Conservation (phyloP, 1,140 invertebrate species). For the Diorhabda carinulata region DNA sequence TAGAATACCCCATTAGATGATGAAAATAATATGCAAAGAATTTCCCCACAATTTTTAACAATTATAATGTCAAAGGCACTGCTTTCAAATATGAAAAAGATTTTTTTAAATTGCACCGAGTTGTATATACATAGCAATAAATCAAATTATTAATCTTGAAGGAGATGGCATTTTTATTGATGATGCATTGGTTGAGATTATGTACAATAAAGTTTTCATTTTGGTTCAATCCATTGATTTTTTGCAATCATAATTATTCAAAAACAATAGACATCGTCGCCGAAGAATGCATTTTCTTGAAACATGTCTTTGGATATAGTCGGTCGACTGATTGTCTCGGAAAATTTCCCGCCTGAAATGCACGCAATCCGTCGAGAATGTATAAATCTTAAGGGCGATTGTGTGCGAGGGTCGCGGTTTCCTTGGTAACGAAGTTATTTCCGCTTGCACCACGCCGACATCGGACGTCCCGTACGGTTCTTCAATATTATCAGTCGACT, state of each 20-base stretch:
- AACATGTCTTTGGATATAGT: conserved; percentile 12
- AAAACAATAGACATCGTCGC: background rate
- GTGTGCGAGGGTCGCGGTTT: conserved; percentile 18
- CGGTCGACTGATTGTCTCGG: conserved; percentile 16
- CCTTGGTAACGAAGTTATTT: conserved; percentile 19
- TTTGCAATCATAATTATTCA: background rate
- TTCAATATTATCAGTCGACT: background rate
- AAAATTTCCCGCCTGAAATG: conserved; percentile 11
- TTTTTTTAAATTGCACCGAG: too few species aligned
- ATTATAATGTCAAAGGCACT: too few species aligned
- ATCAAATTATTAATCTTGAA: too few species aligned
- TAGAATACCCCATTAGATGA: too few species aligned
- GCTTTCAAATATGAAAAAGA: too few species aligned
- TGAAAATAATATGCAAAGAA: too few species aligned
- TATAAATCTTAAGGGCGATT: conserved; percentile 23
- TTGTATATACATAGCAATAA: too few species aligned
- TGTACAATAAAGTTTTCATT: too few species aligned
- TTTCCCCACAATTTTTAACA: too few species aligned
- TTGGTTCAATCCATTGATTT: too few species aligned
- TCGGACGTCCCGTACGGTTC: background rate
- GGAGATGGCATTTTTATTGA: too few species aligned
- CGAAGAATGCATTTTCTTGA: background rate
- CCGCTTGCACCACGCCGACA: conserved; percentile 2
- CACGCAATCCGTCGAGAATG: conserved; percentile 21
- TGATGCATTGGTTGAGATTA: too few species aligned